Evolutionary conservation across 1,140 invertebrate species (phyloP), one percentile per base, ranked within the genome.

Genomic region (Helicoverpa armigera): DNA sequence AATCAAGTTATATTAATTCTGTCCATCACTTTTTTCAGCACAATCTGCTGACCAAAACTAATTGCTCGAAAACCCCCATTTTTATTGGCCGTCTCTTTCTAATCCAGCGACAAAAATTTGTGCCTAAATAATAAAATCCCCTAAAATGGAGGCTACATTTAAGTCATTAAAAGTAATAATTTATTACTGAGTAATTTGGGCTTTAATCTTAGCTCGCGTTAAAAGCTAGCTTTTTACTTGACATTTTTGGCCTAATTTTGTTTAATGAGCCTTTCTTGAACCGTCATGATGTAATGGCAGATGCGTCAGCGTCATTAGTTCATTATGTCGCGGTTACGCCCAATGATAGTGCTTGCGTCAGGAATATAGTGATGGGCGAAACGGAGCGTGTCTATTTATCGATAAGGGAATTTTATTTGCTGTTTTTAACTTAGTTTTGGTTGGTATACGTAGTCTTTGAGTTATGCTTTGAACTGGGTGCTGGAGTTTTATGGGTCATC

Each of bases 231-330:
- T 23, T 58, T 11, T 16, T 23, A 54, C 53, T 29, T 31, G 58
- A 61, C 58, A 61, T 61, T 61, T 61, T 61, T 61, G 58, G 4
- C 58, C 12, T 13, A 31, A 13, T 58, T 7, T 61, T 18, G 60
- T n/a, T 53, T 76, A 74, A 79, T 72, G 48, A 69, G 23, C 67
- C 50, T 73, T 82, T 74, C 76, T 72, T 67, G 56, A 61, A 58
- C 79, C 82, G 78, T 87, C 84, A 85, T 84, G 76, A 54, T 29
- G 80, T 83, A 80, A 85, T 85, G 86, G 84, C 80, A 75, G 80
- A 83, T 89, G 86, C 90, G 88, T 91, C 90, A 90, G 90, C 88
- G 85, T 90, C 89, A 90, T 92, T 91, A 92, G 88, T 89, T 90
- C 87, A 89, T 92, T 90, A 88, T 87, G 86, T 85, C 82, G 86